These are phyloP conservation scores for Psilopogon haemacephalus DNA, from an alignment of 2,113 vertebrate genomes.

Conservation along the genomic window DNA sequence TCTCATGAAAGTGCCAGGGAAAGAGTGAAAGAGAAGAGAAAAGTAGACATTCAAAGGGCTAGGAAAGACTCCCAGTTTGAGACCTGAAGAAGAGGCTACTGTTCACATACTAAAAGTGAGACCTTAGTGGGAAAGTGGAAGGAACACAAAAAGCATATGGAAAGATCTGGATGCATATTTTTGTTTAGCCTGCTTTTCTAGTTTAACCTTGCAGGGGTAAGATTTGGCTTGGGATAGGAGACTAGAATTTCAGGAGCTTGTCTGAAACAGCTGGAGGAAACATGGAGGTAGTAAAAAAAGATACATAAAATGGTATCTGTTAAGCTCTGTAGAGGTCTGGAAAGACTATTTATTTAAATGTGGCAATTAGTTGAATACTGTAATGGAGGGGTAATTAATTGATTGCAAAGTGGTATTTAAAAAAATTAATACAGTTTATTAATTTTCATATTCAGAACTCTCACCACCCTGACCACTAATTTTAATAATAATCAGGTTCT, in stretches of 20 bases:
- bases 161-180: not conserved
- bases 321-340: not conserved
- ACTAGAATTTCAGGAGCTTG: not conserved
- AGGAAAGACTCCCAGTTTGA: not conserved
- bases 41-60: not conserved
- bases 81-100: not conserved
- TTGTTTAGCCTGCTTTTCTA: not conserved
- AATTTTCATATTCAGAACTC: too few species aligned
- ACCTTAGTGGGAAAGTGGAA: not conserved
- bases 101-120: not conserved
- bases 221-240: not conserved
- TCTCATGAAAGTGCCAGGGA: not conserved
- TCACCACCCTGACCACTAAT: too few species aligned
- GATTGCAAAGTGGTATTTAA: too few species aligned
- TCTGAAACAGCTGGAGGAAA: not conserved
- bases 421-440: too few species aligned
- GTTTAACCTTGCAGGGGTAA: not conserved
- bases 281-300: not conserved
- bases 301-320: not conserved
- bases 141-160: not conserved
- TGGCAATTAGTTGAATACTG: not conserved
- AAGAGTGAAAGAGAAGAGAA: not conserved
- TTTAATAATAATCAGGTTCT: too few species aligned
- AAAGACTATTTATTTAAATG: not conserved
- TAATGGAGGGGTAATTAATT: too few species aligned